These are phyloP conservation scores for Morbakka virulenta DNA, from an alignment of 30 jellyfish, hydroid and myxozoan genomes.

Conservation along the genomic window DNA sequence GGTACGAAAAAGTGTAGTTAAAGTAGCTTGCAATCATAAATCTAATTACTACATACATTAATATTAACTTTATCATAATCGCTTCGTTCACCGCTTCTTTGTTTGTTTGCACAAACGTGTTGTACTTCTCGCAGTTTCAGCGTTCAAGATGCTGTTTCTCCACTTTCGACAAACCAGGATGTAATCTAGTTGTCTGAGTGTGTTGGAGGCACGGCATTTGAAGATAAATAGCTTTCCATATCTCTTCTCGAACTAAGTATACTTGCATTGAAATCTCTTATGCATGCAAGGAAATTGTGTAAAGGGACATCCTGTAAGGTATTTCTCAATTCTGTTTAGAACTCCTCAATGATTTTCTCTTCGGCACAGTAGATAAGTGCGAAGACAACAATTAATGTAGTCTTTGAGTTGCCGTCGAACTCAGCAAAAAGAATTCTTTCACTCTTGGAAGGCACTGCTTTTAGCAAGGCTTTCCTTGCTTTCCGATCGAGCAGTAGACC, in stretches of 20 bases:
- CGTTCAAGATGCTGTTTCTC: constrained; percentile 21
- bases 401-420: too few relatives aligned
- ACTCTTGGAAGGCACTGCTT: not conserved
- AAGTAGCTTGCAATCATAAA: too few relatives aligned
- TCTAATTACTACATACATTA: too few relatives aligned
- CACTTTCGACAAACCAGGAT: constrained; percentile 9
- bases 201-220: constrained; percentile 11
- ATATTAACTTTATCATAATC: too few relatives aligned
- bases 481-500: constrained; percentile 9
- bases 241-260: constrained; percentile 5
- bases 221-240: constrained; percentile 11
- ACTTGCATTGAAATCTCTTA: constrained; percentile 33
- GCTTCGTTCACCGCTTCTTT: too few relatives aligned
- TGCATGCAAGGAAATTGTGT: constrained; percentile 12
- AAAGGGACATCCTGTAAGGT: not conserved
- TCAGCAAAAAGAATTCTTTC: constrained; percentile 13
- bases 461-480: too few relatives aligned
- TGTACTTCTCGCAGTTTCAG: constrained; percentile 20
- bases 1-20: too few relatives aligned
- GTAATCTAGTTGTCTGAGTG: constrained; percentile 11
- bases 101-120: too few relatives aligned
- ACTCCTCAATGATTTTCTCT: not conserved
- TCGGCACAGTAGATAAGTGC: constrained; percentile 23
- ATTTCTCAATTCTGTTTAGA: not conserved
- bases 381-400: constrained; percentile 8